These are phyloP conservation scores for Crypturellus undulatus DNA, from an alignment of 2,113 vertebrate species.

Conservation along the genomic window DNA sequence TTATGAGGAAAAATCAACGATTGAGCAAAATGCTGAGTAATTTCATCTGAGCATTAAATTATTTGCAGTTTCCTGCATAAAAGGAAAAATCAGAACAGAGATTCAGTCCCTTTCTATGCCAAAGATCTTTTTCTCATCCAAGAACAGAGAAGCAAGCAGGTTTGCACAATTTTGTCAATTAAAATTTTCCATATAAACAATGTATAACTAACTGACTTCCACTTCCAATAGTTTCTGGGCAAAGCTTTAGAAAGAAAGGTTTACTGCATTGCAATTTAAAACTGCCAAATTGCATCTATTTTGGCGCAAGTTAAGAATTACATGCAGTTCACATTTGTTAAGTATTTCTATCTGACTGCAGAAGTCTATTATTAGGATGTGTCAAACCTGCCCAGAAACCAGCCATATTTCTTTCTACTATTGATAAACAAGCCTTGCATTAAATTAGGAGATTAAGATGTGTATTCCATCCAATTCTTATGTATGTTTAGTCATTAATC, in stretches of 20 bases:
- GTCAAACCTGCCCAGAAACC: conserved; percentile 55
- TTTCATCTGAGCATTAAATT: conserved; percentile 65
- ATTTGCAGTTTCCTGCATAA: conserved; percentile 58
- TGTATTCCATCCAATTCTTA: conserved; percentile 37
- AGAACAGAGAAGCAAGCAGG: conserved; percentile 41
- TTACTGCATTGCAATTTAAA: conserved; percentile 39
- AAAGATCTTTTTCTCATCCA: conserved; percentile 51
- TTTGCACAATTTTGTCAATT: conserved; percentile 58
- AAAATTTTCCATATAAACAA: conserved; percentile 68
- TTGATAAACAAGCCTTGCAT: conserved; percentile 51
- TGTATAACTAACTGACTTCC: conserved; percentile 28
- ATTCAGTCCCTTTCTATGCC: not conserved
- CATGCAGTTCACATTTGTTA: not conserved
- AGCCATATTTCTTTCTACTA: conserved; percentile 16
- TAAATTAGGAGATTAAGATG: conserved; percentile 17
- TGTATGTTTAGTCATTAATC: conserved; percentile 54
- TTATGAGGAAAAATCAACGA: conserved; percentile 26
- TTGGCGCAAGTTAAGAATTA: conserved; percentile 41
- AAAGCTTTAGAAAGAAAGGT: conserved; percentile 29
- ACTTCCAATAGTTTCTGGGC: conserved; percentile 49
- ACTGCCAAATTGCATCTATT: conserved; percentile 54
- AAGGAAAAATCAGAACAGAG: conserved; percentile 51
- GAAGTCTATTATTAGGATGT: conserved; percentile 35
- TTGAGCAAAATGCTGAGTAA: conserved; percentile 66
- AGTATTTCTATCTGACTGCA: conserved; percentile 26